Evolutionary conservation across 1,140 invertebrate species (phyloP).

Genomic region (Zelostemma sp.): DNA sequence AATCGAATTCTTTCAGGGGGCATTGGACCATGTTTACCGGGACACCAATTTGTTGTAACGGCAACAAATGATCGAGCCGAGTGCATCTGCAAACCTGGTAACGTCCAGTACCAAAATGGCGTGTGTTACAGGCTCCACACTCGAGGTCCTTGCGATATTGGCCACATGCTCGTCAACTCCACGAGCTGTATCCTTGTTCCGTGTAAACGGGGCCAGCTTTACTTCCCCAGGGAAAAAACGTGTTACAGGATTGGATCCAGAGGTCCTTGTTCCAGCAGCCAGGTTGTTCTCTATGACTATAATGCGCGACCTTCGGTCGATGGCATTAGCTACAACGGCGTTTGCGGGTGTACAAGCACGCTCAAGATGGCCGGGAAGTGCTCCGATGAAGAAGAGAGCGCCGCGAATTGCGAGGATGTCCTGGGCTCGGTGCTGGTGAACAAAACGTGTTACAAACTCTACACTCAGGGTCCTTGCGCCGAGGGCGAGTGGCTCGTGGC

Average conservation of each 20-base stretch:
- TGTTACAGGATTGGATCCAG: conserved; percentile 82
- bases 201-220: conserved; percentile 79
- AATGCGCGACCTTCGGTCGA: conserved; percentile 80
- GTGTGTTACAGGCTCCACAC: conserved; percentile 83
- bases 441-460: conserved; percentile 78
- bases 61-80: conserved; percentile 66
- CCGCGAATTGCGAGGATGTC: conserved; percentile 70
- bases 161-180: conserved; percentile 77
- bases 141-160: conserved; percentile 77
- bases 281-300: conserved; percentile 84
- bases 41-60: conserved; percentile 76
- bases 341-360: conserved; percentile 77
- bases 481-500: conserved; percentile 80
- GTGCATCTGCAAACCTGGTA: conserved; percentile 79
- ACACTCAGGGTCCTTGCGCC: conserved; percentile 80
- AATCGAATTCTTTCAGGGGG: too few relatives aligned
- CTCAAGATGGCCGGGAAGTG: conserved; percentile 56
- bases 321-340: conserved; percentile 84
- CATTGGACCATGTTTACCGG: conserved; percentile 78
- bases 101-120: conserved; percentile 77
- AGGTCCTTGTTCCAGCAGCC: conserved; percentile 78
- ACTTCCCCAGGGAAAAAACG: conserved; percentile 78
- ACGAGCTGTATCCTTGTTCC: conserved; percentile 75
- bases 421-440: conserved; percentile 75
- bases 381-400: conserved; percentile 39